These are phyloP conservation scores for Noctua janthe DNA, from an alignment of 2,888 invertebrate genomes.

Conservation along the genomic window DNA sequence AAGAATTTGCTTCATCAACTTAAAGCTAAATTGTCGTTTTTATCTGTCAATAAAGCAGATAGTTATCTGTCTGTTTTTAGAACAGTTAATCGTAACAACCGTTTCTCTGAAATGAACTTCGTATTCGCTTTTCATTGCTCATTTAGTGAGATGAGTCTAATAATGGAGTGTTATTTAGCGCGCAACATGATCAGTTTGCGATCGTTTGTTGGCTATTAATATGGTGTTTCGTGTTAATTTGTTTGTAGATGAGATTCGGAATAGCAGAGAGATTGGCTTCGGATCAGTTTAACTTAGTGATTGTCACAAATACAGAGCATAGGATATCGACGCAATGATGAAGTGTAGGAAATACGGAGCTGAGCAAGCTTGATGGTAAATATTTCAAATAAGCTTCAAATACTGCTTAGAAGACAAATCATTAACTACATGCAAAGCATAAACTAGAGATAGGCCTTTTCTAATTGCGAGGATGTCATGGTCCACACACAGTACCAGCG, in stretches of 20 bases:
- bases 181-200: constrained; percentile 37
- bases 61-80: constrained; percentile 54
- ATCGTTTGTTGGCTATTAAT: constrained; percentile 42
- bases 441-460: not conserved
- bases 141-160: constrained; percentile 43
- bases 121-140: constrained; percentile 45
- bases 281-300: constrained; percentile 21
- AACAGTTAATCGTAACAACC: constrained; percentile 60
- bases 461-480: not conserved
- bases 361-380: not conserved
- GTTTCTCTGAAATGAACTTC: constrained; percentile 60
- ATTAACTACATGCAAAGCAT: not conserved
- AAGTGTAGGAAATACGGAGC: not conserved
- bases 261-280: constrained; percentile 26
- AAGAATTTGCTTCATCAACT: constrained; percentile 76
- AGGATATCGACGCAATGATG: not conserved
- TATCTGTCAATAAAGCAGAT: constrained; percentile 70
- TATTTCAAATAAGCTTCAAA: not conserved
- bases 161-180: constrained; percentile 46
- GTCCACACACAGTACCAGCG: not conserved
- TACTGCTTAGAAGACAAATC: not conserved
- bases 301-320: constrained; percentile 8
- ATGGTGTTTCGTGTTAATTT: constrained; percentile 42
- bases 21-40: constrained; percentile 68
- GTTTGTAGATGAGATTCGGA: constrained; percentile 39